Base-by-base conservation (phyloP, 1,140 invertebrate genomes). In the Acromyrmex echinatior region DNA sequence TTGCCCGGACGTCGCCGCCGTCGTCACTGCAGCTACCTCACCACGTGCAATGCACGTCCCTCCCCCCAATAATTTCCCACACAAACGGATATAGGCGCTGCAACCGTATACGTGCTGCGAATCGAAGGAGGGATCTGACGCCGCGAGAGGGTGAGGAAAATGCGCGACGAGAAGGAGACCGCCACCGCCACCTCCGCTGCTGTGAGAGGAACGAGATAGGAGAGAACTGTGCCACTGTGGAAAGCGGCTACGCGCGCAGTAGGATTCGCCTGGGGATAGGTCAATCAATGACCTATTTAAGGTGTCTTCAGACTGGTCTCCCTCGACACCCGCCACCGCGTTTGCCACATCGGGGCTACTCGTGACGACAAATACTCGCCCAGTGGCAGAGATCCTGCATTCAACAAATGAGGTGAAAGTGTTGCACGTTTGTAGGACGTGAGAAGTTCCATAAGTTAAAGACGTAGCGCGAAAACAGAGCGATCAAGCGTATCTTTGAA, bases 251-350 rank as follows among this genome's bases (percentile, higher is more conserved):
- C 39, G 62, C 87, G 86, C 88, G 79, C 63, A 58, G 25, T 63
- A 65, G 53, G 82, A 88, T 90, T 80, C 87, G 86, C 88, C 90
- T 91, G 90, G 92, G 92, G 92, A 92, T 92, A 92, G 92, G 92
- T 94, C 93, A 94, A 94, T 94, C 93, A 94, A 94, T 94, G 93
- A 91, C 93, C 94, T 92, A 94, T 94, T 94, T 94, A 92, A 91
- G 88, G 78, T 77, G 79, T 85, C 89, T 86, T 88, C 78, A 31
- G 77, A 62, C 49, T 49, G 56, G 62, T 90, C 86, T 90, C 89
- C 58, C 62, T 56, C 71, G 28, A 53, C 73, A 70, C 84, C 7
- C 70, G 35, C 60, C 45, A 62, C 35, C 73, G n/a, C 28, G 80
- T 74, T 62, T 14, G 39, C 80, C 35, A 18, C n/a, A 21, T 71